Evolutionary conservation across 2,797 vertebrate species (phyloP).

Genomic region (Myotis planiceps): DNA sequence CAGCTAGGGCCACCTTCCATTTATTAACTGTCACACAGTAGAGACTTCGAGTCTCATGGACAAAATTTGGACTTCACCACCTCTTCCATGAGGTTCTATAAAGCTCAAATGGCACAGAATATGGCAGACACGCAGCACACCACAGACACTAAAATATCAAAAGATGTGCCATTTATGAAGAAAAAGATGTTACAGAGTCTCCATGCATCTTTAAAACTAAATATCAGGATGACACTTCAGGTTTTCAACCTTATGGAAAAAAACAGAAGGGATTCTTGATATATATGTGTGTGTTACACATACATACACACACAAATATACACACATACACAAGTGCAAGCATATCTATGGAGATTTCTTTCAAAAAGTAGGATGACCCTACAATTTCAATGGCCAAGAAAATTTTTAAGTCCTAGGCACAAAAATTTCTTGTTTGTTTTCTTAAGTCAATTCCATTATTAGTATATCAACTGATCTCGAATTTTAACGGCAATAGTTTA

Average conservation of each 20-base stretch:
- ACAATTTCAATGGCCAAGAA: background rate
- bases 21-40: background rate
- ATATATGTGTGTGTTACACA: background rate
- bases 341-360: background rate
- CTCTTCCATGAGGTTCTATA: background rate
- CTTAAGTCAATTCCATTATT: background rate
- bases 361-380: background rate
- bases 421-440: background rate
- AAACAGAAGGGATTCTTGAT: background rate
- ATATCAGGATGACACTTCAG: background rate
- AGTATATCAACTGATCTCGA: background rate
- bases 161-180: background rate
- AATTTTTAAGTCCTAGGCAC: background rate
- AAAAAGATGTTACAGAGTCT: background rate
- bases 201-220: background rate
- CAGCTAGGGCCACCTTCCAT: background rate
- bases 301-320: background rate
- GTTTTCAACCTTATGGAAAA: background rate
- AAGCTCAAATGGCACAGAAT: background rate
- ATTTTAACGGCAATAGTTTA: constrained; percentile 16
- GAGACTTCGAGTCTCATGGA: background rate
- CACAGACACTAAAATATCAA: background rate
- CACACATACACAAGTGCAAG: background rate
- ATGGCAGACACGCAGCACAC: background rate
- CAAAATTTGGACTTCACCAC: background rate